phyloP scores from a whole-genome alignment of 2,888 invertebrate species.

The Ornithoptera alexandrae region DNA sequence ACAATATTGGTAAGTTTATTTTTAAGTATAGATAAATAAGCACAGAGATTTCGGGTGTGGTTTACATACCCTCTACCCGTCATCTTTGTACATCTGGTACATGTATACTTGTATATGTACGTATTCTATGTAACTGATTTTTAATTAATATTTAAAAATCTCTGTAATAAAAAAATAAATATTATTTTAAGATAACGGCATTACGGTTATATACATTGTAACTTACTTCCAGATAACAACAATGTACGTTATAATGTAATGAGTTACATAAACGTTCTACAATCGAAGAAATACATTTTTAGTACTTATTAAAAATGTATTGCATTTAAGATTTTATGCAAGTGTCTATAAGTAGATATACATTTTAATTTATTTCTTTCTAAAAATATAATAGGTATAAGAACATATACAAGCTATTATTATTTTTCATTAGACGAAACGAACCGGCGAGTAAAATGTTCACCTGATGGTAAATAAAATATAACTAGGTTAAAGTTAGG shows the following conservation, averaged over 20 bases:
- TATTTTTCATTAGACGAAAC: too few relatives aligned
- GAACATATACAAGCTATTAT: too few relatives aligned
- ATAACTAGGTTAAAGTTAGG: too few relatives aligned
- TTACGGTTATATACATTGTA: slow-evolving; percentile 8
- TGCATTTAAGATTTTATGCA: slow-evolving; percentile 22
- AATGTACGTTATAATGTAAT: slow-evolving; percentile 18
- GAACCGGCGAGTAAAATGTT: too few relatives aligned
- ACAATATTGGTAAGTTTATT: too few relatives aligned
- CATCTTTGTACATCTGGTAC: too few relatives aligned
- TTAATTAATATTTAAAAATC: neutral
- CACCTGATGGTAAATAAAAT: too few relatives aligned
- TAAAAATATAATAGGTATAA: neutral
- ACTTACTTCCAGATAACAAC: slow-evolving; percentile 14
- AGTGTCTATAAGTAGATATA: neutral
- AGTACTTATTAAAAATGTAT: slow-evolving; percentile 34
- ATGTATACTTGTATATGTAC: too few relatives aligned
- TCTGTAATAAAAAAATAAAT: slow-evolving; percentile 5
- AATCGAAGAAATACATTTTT: neutral
- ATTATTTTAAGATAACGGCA: slow-evolving; percentile 19
- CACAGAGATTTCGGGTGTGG: too few relatives aligned
- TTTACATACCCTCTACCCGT: too few relatives aligned
- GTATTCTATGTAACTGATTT: neutral
- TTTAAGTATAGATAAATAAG: too few relatives aligned
- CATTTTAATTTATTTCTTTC: neutral
- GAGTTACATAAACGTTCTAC: slow-evolving; percentile 11